Percentiles rank a stretch among this genome's conserved stretches.
Conservation (phyloP, 2,888 invertebrate genomes). For the Allophyes oxyacanthae region DNA sequence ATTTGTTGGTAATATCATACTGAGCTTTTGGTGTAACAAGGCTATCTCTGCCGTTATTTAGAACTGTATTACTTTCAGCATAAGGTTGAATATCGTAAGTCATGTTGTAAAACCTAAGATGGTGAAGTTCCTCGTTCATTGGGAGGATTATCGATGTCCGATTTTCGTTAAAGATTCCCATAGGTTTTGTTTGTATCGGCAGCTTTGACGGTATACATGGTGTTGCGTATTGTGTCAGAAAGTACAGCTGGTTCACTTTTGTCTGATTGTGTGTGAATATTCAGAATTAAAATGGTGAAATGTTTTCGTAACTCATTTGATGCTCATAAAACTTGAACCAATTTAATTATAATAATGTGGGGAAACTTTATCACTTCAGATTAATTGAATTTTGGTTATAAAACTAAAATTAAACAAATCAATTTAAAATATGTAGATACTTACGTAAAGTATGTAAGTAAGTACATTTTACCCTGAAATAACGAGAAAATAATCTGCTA, state of each 20-base stretch:
- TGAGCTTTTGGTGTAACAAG: constrained; percentile 51
- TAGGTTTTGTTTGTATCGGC: constrained; percentile 63
- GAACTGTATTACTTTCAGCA: accelerated
- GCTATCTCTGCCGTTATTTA: constrained; percentile 14
- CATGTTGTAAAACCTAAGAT: constrained; percentile 1
- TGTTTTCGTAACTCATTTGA: constrained; percentile 8
- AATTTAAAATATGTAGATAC: no score
- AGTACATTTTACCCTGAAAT: no score
- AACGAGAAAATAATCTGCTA: no score
- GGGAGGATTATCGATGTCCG: constrained; percentile 73
- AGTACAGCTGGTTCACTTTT: constrained; percentile 49
- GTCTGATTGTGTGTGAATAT: constrained; percentile 45
- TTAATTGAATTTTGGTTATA: no score
- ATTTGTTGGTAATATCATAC: constrained; percentile 43
- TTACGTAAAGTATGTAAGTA: no score
- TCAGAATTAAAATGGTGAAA: constrained; percentile 13
- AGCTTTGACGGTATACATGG: constrained; percentile 56
- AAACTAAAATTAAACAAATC: no score
- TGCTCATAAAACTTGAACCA: neutral
- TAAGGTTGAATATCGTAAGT: constrained; percentile 39
- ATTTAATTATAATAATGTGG: no score
- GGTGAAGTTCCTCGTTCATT: constrained; percentile 51
- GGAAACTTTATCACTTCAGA: no score
- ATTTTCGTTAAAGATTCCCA: constrained; percentile 69
- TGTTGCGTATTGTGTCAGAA: constrained; percentile 50